Percentiles rank a stretch among this genome's conserved stretches.
phyloP scores from a whole-genome alignment of 2,113 vertebrate genomes.

The Callipepla californica region DNA sequence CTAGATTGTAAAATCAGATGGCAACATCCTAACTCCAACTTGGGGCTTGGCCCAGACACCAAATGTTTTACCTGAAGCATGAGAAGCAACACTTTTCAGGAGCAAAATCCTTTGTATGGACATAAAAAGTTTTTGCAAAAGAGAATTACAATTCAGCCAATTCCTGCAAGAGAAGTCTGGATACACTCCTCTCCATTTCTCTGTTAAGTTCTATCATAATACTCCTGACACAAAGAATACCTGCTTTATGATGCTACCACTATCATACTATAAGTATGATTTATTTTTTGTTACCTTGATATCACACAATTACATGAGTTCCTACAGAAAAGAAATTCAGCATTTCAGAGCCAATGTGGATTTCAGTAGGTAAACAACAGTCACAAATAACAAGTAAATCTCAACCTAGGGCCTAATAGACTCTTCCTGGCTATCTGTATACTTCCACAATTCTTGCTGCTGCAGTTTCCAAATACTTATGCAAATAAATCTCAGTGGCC shows the following conservation, averaged over 20 bases:
- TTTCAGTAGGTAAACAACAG: background rate
- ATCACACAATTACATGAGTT: background rate
- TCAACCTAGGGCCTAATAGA: background rate
- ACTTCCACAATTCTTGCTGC: background rate
- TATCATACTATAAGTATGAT: background rate
- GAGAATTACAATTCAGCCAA: background rate
- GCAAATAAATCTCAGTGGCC: rapidly evolving
- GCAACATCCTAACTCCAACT: background rate
- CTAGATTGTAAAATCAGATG: background rate
- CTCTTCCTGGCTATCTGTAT: background rate
- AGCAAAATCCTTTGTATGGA: background rate
- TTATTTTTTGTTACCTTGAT: background rate
- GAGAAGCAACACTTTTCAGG: background rate
- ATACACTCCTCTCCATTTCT: background rate
- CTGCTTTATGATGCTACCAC: background rate
- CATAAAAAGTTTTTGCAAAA: background rate
- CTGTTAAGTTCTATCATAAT: background rate
- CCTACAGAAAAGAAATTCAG: background rate
- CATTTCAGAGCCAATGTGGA: background rate
- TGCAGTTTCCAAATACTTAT: background rate
- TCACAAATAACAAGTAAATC: background rate
- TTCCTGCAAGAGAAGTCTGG: background rate
- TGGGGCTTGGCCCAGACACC: background rate
- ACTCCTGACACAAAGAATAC: background rate
- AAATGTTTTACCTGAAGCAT: background rate